These are phyloP conservation scores for Zosterops hypoxanthus DNA, from an alignment of 2,113 vertebrate species.

Conservation along the genomic window DNA sequence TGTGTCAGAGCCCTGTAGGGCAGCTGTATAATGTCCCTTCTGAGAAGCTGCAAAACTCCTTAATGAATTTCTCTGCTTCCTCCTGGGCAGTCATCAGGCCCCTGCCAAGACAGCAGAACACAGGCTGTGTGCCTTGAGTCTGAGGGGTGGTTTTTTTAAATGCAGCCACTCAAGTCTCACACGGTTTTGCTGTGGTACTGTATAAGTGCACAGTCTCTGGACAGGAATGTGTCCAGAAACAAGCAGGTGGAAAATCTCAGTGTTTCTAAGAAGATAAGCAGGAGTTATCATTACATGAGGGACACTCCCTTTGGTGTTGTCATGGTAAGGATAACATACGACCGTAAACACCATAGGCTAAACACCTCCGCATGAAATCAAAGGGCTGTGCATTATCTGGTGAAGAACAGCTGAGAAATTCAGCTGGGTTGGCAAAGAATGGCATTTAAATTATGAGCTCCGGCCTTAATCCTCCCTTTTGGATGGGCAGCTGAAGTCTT, in stretches of 20 bases:
- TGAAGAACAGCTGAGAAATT: constrained; percentile 57
- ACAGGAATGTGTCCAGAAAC: constrained; percentile 1
- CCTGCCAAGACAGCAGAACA: not conserved
- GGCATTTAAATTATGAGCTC: constrained; percentile 18
- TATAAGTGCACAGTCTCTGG: not conserved
- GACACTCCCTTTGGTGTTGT: constrained; percentile 29
- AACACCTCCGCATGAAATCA: constrained; percentile 16
- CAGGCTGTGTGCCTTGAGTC: not conserved
- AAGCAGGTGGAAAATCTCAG: constrained; percentile 34
- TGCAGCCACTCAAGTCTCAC: not conserved
- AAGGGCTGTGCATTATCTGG: constrained; percentile 25
- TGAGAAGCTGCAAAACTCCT: not conserved
- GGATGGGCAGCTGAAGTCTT: constrained; percentile 9
- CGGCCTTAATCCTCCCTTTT: constrained; percentile 33
- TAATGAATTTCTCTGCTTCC: not conserved
- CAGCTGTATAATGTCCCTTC: not conserved
- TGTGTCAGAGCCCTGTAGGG: not conserved
- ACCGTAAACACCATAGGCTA: constrained; percentile 35
- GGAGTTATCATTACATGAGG: constrained; percentile 23
- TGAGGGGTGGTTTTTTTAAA: not conserved
- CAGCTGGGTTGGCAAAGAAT: constrained; percentile 19
- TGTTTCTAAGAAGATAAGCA: constrained; percentile 43
- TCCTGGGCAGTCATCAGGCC: not conserved
- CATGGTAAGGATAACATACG: constrained; percentile 39
- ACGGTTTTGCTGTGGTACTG: not conserved